Conservation (phyloP, 2,888 invertebrate genomes). For the Stenodema calcarata region DNA sequence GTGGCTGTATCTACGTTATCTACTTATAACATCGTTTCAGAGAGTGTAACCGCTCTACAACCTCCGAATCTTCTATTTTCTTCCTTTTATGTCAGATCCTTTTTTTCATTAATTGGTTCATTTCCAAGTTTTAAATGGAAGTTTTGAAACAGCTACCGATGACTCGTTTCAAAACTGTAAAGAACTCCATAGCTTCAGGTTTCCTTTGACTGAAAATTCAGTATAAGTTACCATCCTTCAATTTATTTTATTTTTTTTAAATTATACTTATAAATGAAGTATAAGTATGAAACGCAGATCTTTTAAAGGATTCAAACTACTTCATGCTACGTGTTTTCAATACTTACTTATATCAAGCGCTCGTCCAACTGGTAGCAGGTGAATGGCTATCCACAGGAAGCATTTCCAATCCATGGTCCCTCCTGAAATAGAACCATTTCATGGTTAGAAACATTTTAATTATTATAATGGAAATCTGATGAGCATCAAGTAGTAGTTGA, state of each 20-base stretch:
- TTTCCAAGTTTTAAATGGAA: constrained; percentile 15
- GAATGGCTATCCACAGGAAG: constrained; percentile 1
- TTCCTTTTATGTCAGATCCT: background rate
- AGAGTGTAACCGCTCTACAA: background rate
- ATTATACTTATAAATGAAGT: too few relatives aligned
- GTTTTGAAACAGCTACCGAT: background rate
- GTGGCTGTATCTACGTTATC: constrained; percentile 19
- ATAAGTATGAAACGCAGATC: too few relatives aligned
- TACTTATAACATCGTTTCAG: constrained; percentile 31
- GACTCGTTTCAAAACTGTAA: background rate
- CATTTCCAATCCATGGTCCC: constrained; percentile 41
- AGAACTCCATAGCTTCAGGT: background rate
- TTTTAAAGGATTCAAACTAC: too few relatives aligned
- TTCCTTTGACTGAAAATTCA: background rate
- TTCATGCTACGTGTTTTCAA: too few relatives aligned
- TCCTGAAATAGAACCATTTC: background rate
- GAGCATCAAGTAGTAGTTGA: too few relatives aligned
- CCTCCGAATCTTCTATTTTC: background rate
- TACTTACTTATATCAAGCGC: constrained; percentile 41
- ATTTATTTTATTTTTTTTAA: background rate
- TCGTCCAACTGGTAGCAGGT: background rate
- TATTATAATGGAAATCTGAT: too few relatives aligned
- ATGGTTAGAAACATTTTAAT: background rate
- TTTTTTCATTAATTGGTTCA: constrained; percentile 27
- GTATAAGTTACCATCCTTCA: background rate